Conservation (phyloP, 1,140 invertebrate genomes). For the Temnothorax curvispinosus region DNA sequence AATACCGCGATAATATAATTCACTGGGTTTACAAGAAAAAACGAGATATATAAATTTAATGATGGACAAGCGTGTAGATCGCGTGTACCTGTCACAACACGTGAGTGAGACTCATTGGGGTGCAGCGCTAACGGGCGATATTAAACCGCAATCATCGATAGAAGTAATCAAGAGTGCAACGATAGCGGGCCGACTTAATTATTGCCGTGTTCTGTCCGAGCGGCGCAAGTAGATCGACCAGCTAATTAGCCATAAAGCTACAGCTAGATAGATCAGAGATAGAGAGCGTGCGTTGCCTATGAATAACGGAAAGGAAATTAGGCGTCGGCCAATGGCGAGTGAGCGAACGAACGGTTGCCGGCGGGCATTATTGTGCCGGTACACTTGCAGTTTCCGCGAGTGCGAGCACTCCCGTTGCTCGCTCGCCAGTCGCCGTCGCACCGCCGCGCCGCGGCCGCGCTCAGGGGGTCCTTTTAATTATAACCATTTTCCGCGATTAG, state of each 20-base stretch:
- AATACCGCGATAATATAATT: not conserved
- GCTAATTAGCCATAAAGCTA: conserved; percentile 72
- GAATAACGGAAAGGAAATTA: conserved; percentile 72
- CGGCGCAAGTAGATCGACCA: conserved; percentile 66
- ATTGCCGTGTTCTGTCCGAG: conserved; percentile 45
- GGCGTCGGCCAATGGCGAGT: conserved; percentile 56
- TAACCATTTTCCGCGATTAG: conserved; percentile 40
- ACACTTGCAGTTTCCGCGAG: conserved; percentile 42
- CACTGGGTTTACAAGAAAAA: not conserved
- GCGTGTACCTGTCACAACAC: not conserved
- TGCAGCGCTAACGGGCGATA: conserved; percentile 65
- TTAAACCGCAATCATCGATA: conserved; percentile 73
- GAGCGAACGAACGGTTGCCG: conserved; percentile 32
- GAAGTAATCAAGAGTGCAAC: conserved; percentile 64
- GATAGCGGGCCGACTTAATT: conserved; percentile 71
- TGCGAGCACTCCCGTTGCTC: not conserved
- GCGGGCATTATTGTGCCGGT: conserved; percentile 40
- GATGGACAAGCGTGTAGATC: not conserved
- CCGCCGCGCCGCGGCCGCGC: not conserved
- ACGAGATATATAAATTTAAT: not conserved
- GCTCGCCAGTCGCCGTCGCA: not conserved
- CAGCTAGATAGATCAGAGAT: conserved; percentile 48
- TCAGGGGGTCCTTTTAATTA: conserved; percentile 45
- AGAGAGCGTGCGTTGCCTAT: conserved; percentile 46
- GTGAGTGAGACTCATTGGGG: conserved; percentile 9